Evolutionary conservation across 2,797 vertebrate species (phyloP), one percentile per base, ranked within the genome.

Genomic region (Megaceryle alcyon): DNA sequence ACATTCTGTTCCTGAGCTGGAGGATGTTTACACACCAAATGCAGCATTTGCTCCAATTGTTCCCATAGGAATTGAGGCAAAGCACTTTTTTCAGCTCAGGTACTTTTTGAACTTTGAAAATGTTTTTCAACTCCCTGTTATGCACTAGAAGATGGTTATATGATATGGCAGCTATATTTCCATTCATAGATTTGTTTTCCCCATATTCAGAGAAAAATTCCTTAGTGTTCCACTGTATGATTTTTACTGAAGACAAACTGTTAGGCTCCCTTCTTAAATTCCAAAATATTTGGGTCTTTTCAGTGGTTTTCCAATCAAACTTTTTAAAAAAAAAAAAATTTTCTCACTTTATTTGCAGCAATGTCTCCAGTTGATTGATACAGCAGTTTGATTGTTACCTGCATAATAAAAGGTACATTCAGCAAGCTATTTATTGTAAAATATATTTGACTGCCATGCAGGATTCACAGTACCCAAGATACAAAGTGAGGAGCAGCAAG

Each of bases 61-160:
- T 93, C 81, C 65, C 33, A 0, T 12, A 44, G 68, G 82, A 80
- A 70, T 28, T 88, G 73, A 86, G 31, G 72, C 51, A 88, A 91
- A 90, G 54, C 81, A n/a, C 21, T 84, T 86, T n/a, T 73, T 88
- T 69, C 75, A 76, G 23, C 39, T 76, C 44, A 69, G 79, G 54
- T 43, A 53, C 39, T 92, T 91, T 66, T 8, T 82, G 43, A 82
- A 82, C 83, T 92, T 93, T 64, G 59, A 70, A 90, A 81, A 78
- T 39, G 41, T 76, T 91, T 75, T 44, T 49, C 80, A 70, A 29
- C 48, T 90, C 83, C 51, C 82, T 33, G 14, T n/a, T 53, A 87
- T 28, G 66, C 78, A 19, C 78, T 81, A 53, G 64, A 41, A 77
- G 61, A 69, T 82, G 49, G 39, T 69, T 90, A 39, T 64, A 15